Evolutionary conservation across 2,888 invertebrate species (phyloP).

Genomic region (Schizaphis graminum): DNA sequence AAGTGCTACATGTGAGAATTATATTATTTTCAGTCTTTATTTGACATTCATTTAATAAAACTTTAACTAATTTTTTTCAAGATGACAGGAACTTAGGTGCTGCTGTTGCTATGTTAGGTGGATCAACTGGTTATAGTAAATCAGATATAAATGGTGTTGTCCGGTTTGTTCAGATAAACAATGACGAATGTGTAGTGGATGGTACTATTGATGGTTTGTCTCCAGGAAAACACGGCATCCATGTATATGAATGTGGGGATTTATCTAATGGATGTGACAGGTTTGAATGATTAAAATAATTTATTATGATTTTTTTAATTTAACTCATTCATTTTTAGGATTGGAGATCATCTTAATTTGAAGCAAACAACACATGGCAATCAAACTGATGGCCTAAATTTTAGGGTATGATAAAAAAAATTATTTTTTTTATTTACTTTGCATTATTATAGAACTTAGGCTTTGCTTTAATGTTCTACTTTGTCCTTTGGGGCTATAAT

Average conservation of each 20-base stretch:
- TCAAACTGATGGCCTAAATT: slow-evolving; percentile 71
- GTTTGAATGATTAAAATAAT: slow-evolving; percentile 69
- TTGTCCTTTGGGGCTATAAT: neutral
- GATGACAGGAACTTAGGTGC: slow-evolving; percentile 71
- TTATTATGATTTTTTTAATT: neutral
- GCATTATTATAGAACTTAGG: neutral
- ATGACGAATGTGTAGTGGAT: slow-evolving; percentile 80
- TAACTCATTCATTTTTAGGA: slow-evolving; percentile 70
- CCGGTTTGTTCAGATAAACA: slow-evolving; percentile 78
- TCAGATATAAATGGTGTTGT: slow-evolving; percentile 75
- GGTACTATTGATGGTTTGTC: slow-evolving; percentile 84
- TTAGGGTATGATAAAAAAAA: slow-evolving; percentile 70
- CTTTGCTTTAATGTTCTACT: neutral
- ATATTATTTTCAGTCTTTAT: slow-evolving; percentile 21
- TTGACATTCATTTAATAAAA: neutral
- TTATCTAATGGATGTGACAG: slow-evolving; percentile 77
- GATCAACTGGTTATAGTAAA: slow-evolving; percentile 72
- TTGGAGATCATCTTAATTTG: slow-evolving; percentile 78
- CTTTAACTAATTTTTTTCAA: slow-evolving; percentile 67
- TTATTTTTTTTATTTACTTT: neutral
- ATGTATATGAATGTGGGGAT: slow-evolving; percentile 82
- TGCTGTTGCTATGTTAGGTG: slow-evolving; percentile 81
- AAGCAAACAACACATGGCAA: slow-evolving; percentile 73
- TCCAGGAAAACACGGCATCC: slow-evolving; percentile 76
- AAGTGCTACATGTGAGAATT: slow-evolving; percentile 52